These are phyloP conservation scores for Pristionchus arcanus DNA, from an alignment of 2,888 invertebrate genomes.

Conservation along the genomic window DNA sequence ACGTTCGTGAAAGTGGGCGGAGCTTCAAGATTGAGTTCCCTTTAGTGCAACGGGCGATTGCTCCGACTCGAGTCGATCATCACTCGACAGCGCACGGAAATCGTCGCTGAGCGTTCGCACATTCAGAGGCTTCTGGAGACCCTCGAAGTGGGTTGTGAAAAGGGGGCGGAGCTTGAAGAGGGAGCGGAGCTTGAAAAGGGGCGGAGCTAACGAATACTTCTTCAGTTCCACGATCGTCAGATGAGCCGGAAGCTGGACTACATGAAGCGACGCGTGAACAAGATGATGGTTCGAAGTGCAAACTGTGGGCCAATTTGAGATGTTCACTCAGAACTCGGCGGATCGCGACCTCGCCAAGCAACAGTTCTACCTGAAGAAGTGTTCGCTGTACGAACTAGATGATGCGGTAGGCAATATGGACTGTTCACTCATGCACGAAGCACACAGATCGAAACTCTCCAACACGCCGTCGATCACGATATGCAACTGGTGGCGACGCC, in stretches of 20 bases:
- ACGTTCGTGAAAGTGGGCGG: conserved; percentile 37
- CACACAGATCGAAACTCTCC: conserved; percentile 16
- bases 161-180: conserved; percentile 3
- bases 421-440: neutral
- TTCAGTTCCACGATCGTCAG: conserved; percentile 28
- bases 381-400: conserved; percentile 35
- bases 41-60: conserved; percentile 15
- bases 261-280: conserved; percentile 10
- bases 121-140: conserved; percentile 25
- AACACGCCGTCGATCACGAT: conserved; percentile 6
- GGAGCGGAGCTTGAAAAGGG: conserved; percentile 32
- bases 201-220: neutral
- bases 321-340: neutral
- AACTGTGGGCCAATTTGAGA: neutral
- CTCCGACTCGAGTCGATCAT: neutral
- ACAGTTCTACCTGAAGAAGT: conserved; percentile 17
- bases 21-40: neutral
- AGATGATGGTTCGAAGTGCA: conserved; percentile 13
- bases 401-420: conserved; percentile 30
- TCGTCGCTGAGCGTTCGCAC: conserved; percentile 21
- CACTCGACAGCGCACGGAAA: neutral
- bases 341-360: conserved; percentile 41
- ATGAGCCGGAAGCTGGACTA: neutral
- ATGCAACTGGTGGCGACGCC: neutral
- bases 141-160: conserved; percentile 12